Evolutionary conservation across 2,797 vertebrate species (phyloP).

Genomic region (Microctenopoma stevenorrisi): DNA sequence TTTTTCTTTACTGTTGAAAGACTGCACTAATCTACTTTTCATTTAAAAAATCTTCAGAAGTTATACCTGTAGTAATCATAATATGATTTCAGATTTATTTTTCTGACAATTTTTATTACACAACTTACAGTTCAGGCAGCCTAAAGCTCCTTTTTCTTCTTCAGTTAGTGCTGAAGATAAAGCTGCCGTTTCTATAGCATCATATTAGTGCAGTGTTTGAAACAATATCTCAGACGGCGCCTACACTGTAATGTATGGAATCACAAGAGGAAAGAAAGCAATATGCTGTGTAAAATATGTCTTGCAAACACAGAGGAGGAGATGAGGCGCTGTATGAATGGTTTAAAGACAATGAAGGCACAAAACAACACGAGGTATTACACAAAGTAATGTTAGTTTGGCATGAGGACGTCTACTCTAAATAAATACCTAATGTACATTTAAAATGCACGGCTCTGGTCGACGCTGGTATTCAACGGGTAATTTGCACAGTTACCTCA

Average conservation of each 20-base stretch:
- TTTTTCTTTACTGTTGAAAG: neutral
- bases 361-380: too few relatives aligned
- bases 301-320: too few relatives aligned
- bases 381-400: too few relatives aligned
- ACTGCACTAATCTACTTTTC: neutral
- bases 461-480: too few relatives aligned
- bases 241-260: neutral
- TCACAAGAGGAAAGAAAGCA: neutral
- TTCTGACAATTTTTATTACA: neutral
- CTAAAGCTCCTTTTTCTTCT: neutral
- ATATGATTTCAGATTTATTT: neutral
- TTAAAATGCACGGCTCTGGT: too few relatives aligned
- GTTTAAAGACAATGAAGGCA: too few relatives aligned
- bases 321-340: too few relatives aligned
- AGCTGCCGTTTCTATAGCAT: neutral
- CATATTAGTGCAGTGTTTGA: neutral
- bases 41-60: slow-evolving; percentile 1
- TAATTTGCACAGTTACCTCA: too few relatives aligned
- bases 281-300: neutral
- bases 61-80: neutral
- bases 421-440: too few relatives aligned
- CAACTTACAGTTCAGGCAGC: neutral
- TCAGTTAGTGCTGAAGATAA: neutral
- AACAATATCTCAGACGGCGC: neutral
- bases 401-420: too few relatives aligned